Evolutionary conservation across 2,797 vertebrate genomes (phyloP), one percentile per base, ranked within the genome.

Genomic region (Gambelia wislizenii): DNA sequence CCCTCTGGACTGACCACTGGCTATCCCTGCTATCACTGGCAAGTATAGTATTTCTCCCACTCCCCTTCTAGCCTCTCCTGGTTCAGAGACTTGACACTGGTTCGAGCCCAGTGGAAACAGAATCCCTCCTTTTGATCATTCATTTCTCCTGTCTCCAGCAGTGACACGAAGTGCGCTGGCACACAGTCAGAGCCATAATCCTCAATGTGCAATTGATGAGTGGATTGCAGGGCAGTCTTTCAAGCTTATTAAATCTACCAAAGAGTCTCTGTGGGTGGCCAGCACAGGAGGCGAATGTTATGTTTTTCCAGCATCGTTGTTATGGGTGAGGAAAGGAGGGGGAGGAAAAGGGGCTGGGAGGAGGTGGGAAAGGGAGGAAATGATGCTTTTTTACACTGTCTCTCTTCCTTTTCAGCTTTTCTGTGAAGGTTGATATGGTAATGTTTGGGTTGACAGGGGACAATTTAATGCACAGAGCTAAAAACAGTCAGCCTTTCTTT

Each of bases 201-300:
- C 69, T 81, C 30, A 14, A 67, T 75, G 86, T 69, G 47, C 83
- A 52, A 27, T 81, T 84, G 83, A 88, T 36, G 69, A 84, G 69
- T 74, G 42, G 83, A 79, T 74, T 67, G 82, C 78, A 84, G 59
- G 77, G 76, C 76, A 74, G n/a, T 7, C 2, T n/a, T 47, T 85
- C 49, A 20, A 18, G 77, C 36, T 67, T 70, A 85, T 87, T 87
- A 91, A 64, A 39, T 64, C 75, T 52, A 85, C 67, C 27, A 79
- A 74, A 54, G 54, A 27, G 52, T 39, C 44, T 72, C 64, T 4
- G 44, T 18, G 52, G 85, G 85, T 77, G 84, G 77, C 30, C 25
- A 4, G 30, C 74, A 79, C 42, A 70, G 49, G 54, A 79, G 82
- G 49, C 10, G 42, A 42, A 44, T 44, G 42, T 76, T 44, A 76